Evolutionary conservation across 2,113 vertebrate genomes (phyloP).

Genomic region (Phasianus colchicus): DNA sequence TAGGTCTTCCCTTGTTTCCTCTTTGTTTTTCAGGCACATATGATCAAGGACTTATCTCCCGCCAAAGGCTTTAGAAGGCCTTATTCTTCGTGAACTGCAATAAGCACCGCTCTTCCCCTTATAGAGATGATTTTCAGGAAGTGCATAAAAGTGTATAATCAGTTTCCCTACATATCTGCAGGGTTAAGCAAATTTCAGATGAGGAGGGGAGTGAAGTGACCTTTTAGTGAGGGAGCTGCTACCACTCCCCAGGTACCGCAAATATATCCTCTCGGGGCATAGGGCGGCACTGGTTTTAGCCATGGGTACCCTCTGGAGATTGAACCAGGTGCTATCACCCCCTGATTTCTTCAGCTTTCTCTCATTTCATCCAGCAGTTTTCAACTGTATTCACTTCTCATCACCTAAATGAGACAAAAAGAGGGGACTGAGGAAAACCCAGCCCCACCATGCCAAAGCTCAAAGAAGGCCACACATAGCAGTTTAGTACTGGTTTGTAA

Average conservation of each 20-base stretch:
- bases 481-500: neutral
- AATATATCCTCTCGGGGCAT: neutral
- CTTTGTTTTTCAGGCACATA: neutral
- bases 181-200: neutral
- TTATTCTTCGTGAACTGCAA: neutral
- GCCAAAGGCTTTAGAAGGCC: neutral
- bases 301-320: neutral
- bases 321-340: conserved; percentile 5
- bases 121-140: neutral
- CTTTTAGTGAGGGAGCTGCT: neutral
- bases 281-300: neutral
- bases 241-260: neutral
- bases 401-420: neutral
- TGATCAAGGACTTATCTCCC: neutral
- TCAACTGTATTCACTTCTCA: neutral
- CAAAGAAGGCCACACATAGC: neutral
- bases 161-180: neutral
- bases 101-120: neutral
- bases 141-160: neutral
- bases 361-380: conserved; percentile 5
- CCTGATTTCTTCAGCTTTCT: conserved; percentile 22
- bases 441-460: neutral
- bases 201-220: neutral
- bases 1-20: neutral
- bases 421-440: neutral